Conservation (phyloP, 2,888 invertebrate genomes). For the Synanthedon myopaeformis region DNA sequence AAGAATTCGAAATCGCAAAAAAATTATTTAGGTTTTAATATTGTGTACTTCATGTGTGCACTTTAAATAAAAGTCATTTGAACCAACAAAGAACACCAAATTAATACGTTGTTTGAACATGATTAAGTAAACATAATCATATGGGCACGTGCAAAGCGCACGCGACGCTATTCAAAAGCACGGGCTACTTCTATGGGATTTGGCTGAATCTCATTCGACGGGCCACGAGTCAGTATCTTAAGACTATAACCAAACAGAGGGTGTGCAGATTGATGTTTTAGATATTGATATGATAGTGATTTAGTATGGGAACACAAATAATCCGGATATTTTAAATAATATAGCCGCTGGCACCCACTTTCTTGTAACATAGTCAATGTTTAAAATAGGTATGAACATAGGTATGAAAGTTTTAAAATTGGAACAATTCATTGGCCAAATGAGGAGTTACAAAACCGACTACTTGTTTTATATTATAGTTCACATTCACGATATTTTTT, state of each 20-base stretch:
- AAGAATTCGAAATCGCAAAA: too few relatives aligned
- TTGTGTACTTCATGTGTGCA: too few relatives aligned
- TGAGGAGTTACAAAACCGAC: too few relatives aligned
- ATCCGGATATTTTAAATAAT: conserved; percentile 22
- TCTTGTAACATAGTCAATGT: too few relatives aligned
- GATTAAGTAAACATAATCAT: conserved; percentile 66
- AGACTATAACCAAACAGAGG: conserved; percentile 62
- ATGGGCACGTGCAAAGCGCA: conserved; percentile 48
- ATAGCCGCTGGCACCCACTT: background rate
- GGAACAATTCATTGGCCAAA: too few relatives aligned
- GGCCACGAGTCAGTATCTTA: conserved; percentile 53
- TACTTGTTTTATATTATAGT: too few relatives aligned
- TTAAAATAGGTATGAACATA: too few relatives aligned
- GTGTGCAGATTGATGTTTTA: conserved; percentile 55
- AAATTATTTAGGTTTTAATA: too few relatives aligned
- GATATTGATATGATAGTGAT: conserved; percentile 64
- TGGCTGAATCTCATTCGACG: conserved; percentile 52
- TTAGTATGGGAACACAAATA: conserved; percentile 58
- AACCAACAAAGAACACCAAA: conserved; percentile 56
- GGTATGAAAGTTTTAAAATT: too few relatives aligned
- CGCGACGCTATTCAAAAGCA: conserved; percentile 42
- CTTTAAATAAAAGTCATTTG: conserved; percentile 36
- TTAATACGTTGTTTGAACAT: conserved; percentile 70
- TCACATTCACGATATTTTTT: too few relatives aligned
- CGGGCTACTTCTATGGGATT: conserved; percentile 49